Base-by-base conservation (phyloP, 2,888 invertebrate species). In the Cybosia mesomella region DNA sequence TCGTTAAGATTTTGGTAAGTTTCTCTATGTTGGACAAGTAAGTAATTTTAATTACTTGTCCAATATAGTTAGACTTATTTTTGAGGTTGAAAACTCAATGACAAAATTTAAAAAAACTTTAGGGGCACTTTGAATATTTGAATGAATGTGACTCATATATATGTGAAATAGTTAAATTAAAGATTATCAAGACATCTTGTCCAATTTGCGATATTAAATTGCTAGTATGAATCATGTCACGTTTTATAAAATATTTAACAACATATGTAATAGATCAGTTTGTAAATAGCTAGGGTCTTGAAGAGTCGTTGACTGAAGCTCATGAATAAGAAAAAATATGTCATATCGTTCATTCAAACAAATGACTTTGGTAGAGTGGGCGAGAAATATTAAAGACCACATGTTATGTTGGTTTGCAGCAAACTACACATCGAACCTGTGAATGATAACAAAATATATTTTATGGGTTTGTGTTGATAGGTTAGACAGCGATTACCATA, bases 131-230 rank as follows among this genome's bases (percentile, higher is more conserved):
- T 53, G 53, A 58, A 36, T 10, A 63, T n/a, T 28, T 53, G 18
- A 21, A 10, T 5, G 43, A 21, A 34, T n/a, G n/a, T n/a, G n/a
- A n/a, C n/a, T n/a, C n/a, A n/a, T n/a, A 72, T 66, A 4, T 57
- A 67, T 69, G 71, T 69, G 49, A 10, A 60, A 61, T 62, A 72
- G 71, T 73, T 9, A 54, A 18, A 54, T 69, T 76, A 77, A 71
- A 32, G 68, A 67, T 70, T 67, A 70, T 43, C 66, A 28, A 10
- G 61, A 64, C 58, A 39, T 24, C 49, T 58, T 22, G 15, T 13
- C 13, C 13, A 32, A 62, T 58, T 67, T 36, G 49, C 22, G 58
- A 62, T 34, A 21, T 61, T 24, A 49, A 58, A 66, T 63, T 53
- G 60, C 65, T 67, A 58, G 58, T 60, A 67, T 65, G 58, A 61